Base-by-base conservation (phyloP, 2,888 invertebrate genomes). In the Cryptops parisi region DNA sequence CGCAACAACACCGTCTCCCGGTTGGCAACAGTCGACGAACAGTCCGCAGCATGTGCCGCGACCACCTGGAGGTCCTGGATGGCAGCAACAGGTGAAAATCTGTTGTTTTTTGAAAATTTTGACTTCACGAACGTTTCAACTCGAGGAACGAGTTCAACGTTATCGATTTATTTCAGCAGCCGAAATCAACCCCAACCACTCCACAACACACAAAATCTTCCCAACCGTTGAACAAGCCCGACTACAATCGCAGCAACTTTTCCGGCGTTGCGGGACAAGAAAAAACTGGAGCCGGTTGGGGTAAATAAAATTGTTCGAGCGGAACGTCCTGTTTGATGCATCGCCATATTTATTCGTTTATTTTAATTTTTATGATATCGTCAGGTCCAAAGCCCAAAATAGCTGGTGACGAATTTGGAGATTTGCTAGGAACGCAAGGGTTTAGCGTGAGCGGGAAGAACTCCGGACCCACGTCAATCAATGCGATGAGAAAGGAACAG, bases 401-500 rank as follows among this genome's bases (percentile, higher is more conserved):
- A 23, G 65, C 76, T 0, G 73, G 71, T 6, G 86, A 91, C 65
- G 82, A 89, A 24, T 94, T 94, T 70, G 90, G 85, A 21, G 93
- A 94, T 68, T 73, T 94, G 19, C 73, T 94, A 9, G 93, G 91
- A 15, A 84, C 83, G 60, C 90, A 90, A 65, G 88, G 87, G 0
- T 91, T 90, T 65, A 81, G 81, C 58, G 88, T 89, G 69, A 57
- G 63, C 17, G 80, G 80, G 46, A 83, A 81, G 62, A 76, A 74
- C 57, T 74, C 80, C 40, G 84, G 83, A 1, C 90, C 91, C 0
- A 67, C 64, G 60, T 90, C 91, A 1, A 89, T 94, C 63, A 93
- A 90, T 66, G 87, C 84, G 58, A 90, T 94, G 90, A 75, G 90
- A 24, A 89, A 89, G 65, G 86, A 82, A 58, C 86, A 88, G 62